Percentiles rank a stretch among this genome's conserved stretches.
Conservation (phyloP, 2,797 vertebrate species). For the Phyllotis vaccarum region DNA sequence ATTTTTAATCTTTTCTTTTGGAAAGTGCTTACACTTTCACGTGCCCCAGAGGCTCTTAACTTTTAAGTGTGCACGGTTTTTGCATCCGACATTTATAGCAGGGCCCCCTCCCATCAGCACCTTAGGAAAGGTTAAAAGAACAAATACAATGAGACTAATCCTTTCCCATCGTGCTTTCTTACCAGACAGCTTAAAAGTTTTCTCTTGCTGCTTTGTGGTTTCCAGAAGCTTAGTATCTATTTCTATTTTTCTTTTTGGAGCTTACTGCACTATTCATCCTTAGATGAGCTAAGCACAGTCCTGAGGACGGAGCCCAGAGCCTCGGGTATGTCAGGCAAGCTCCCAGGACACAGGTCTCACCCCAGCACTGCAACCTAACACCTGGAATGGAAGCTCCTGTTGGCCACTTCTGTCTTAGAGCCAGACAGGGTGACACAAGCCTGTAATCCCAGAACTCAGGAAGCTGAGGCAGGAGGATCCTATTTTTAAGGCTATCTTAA, state of each 20-base stretch:
- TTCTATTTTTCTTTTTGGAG: not conserved
- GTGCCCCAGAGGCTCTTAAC: not conserved
- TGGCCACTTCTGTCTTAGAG: not conserved
- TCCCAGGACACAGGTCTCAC: not conserved
- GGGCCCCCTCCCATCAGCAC: not conserved
- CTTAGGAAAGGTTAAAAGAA: not conserved
- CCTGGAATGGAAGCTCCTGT: not conserved
- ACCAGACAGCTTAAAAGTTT: not conserved
- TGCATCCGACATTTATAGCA: not conserved
- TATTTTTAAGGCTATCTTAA: not conserved
- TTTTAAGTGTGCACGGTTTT: not conserved
- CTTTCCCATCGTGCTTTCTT: not conserved
- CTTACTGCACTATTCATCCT: not conserved
- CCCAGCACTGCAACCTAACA: not conserved
- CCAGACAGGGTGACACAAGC: not conserved
- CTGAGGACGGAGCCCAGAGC: not conserved
- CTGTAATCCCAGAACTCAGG: not conserved
- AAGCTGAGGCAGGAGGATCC: not conserved
- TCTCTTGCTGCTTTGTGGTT: not conserved
- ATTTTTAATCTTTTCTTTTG: not conserved
- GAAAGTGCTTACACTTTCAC: not conserved
- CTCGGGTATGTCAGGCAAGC: not conserved
- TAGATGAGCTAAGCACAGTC: not conserved
- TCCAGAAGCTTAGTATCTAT: conserved; percentile 36
- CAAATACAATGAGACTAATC: not conserved